phyloP scores from a whole-genome alignment of 1,140 invertebrate species.

The Vanessa tameamea region DNA sequence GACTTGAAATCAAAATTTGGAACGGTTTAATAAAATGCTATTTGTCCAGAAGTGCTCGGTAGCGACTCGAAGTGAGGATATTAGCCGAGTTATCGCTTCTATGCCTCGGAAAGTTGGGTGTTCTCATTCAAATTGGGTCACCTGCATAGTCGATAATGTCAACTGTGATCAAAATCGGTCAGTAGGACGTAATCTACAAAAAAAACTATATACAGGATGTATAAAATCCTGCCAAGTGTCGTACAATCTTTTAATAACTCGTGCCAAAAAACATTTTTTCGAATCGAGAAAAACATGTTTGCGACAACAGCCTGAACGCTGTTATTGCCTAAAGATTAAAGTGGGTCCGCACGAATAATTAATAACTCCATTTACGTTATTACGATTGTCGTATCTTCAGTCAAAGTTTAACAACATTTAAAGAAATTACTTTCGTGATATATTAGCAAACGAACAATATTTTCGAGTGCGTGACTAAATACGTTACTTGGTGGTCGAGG shows the following conservation, averaged over 20 bases:
- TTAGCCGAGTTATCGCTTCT: too few species aligned
- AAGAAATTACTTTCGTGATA: not conserved
- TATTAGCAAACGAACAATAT: not conserved
- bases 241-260: not conserved
- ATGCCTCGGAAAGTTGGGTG: too few species aligned
- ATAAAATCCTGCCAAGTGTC: not conserved
- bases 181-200: too few species aligned
- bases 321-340: constrained; percentile 46
- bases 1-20: too few species aligned
- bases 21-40: too few species aligned
- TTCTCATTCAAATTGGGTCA: too few species aligned
- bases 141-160: too few species aligned
- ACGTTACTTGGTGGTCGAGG: too few species aligned
- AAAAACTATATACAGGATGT: too few species aligned
- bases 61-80: too few species aligned
- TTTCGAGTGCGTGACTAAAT: not conserved
- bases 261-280: constrained; percentile 28
- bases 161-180: too few species aligned
- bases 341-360: constrained; percentile 38
- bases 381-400: not conserved
- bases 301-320: constrained; percentile 47
- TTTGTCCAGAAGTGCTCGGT: too few species aligned
- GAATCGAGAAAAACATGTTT: constrained; percentile 52
- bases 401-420: constrained; percentile 4
- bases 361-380: constrained; percentile 28